These are phyloP conservation scores for Cavia porcellus DNA, from an alignment of 2,113 vertebrate species.

Conservation along the genomic window DNA sequence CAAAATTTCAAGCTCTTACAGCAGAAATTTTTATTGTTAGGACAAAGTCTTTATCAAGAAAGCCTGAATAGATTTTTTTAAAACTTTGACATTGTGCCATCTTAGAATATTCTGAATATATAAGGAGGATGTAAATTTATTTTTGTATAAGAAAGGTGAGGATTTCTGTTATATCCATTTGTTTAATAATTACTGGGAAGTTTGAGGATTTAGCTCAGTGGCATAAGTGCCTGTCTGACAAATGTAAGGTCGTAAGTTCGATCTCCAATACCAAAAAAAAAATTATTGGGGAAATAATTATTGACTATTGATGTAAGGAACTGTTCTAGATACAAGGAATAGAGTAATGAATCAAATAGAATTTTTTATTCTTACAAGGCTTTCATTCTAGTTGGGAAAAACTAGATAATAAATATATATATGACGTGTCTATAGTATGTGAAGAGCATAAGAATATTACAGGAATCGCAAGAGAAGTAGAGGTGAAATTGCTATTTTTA, in stretches of 20 bases:
- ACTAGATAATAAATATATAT: neutral
- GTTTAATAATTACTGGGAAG: conserved; percentile 3
- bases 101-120: neutral
- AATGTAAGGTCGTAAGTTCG: no score
- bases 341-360: neutral
- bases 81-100: conserved; percentile 9
- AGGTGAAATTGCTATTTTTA: neutral
- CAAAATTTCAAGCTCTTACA: conserved; percentile 5
- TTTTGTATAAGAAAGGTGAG: conserved; percentile 34
- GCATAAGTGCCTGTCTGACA: no score
- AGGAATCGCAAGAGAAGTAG: neutral
- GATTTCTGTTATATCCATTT: neutral
- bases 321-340: neutral
- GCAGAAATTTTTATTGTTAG: conserved; percentile 27
- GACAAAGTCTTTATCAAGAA: conserved; percentile 21
- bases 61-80: neutral
- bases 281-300: conserved; percentile 10
- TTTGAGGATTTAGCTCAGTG: no score
- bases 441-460: neutral
- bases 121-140: neutral
- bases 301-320: neutral
- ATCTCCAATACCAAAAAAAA: no score
- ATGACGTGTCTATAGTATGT: neutral
- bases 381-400: neutral
- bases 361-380: neutral